These are phyloP conservation scores for Rhingia rostrata DNA, from an alignment of 2,888 invertebrate genomes.

Conservation along the genomic window DNA sequence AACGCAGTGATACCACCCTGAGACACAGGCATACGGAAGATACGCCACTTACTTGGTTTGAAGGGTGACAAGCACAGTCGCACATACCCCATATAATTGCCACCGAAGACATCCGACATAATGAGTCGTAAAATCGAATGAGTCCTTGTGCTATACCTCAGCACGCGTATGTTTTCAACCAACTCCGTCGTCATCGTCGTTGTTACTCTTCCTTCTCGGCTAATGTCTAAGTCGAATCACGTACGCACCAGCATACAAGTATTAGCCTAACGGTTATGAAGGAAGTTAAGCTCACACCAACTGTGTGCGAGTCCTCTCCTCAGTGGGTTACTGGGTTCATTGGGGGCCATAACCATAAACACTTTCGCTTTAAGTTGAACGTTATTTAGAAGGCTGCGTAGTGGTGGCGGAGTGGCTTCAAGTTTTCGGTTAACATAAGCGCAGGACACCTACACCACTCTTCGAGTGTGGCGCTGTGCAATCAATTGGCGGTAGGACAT, in stretches of 20 bases:
- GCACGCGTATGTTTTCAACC: constrained; percentile 22
- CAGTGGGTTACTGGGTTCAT: constrained; percentile 57
- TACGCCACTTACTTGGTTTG: background rate
- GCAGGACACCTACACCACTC: constrained; percentile 29
- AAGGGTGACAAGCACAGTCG: constrained; percentile 34
- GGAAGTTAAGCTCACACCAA: constrained; percentile 11
- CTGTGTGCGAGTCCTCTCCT: constrained; percentile 26
- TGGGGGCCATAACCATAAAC: constrained; percentile 67
- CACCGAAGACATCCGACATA: constrained; percentile 55
- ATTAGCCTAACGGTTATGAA: constrained; percentile 56
- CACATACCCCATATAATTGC: background rate
- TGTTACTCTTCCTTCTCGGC: background rate
- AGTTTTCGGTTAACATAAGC: constrained; percentile 38
- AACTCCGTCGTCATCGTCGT: background rate
- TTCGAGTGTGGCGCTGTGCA: constrained; percentile 46
- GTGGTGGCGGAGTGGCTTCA: background rate
- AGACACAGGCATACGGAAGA: constrained; percentile 18
- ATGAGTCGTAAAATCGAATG: constrained; percentile 70
- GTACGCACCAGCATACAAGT: constrained; percentile 64
- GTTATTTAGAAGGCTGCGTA: constrained; percentile 9
- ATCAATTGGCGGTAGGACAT: constrained; percentile 68
- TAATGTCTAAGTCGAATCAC: constrained; percentile 64
- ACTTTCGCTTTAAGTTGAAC: constrained; percentile 55
- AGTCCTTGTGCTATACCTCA: constrained; percentile 29
- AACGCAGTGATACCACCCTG: constrained; percentile 54